A percentile compares a stretch with the other conserved stretches of the same genome.
These are phyloP conservation scores for Palythoa heliodiscus DNA, from an alignment of 92 coral and sea anemone species.

Conservation along the genomic window DNA sequence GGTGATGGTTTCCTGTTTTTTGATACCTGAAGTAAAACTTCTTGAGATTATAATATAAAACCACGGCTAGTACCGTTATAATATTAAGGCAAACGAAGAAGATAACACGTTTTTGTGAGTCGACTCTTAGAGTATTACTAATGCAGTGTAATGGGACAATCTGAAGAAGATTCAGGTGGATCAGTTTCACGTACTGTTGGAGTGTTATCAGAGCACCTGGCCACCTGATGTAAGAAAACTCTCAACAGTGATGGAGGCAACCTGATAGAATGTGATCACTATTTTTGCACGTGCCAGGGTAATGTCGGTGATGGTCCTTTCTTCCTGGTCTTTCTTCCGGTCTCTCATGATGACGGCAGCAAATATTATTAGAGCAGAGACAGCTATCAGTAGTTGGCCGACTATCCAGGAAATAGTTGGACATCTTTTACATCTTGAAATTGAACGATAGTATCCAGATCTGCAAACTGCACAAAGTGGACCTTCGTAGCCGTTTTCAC, in stretches of 20 bases:
- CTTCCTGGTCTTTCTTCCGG: conserved; percentile 13
- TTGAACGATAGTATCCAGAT: conserved; percentile 5
- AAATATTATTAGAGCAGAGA: conserved; percentile 5
- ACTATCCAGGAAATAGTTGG: conserved; percentile 46
- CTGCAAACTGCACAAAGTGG: conserved; percentile 51
- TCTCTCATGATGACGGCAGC: conserved; percentile 37
- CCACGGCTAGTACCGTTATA: conserved; percentile 11
- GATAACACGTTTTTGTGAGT: conserved; percentile 53
- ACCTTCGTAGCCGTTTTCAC: conserved; percentile 48
- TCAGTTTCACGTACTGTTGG: conserved; percentile 52
- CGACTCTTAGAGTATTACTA: conserved; percentile 23
- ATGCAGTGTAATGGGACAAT: conserved; percentile 58
- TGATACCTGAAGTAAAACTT: neutral
- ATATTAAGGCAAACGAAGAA: conserved; percentile 38
- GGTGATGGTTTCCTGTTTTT: neutral
- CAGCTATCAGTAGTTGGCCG: conserved; percentile 30
- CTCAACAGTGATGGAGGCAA: conserved; percentile 58
- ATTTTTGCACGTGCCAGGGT: conserved; percentile 61
- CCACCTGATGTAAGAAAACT: conserved; percentile 61
- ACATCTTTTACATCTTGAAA: conserved; percentile 42
- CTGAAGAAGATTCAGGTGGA: conserved; percentile 59
- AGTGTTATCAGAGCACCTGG: conserved; percentile 50
- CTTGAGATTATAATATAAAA: conserved; percentile 21
- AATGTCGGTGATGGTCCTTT: conserved; percentile 49
- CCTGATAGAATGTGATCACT: conserved; percentile 60